Evolutionary conservation across 2,113 vertebrate species (phyloP).

Genomic region (Antidorcas marsupialis): DNA sequence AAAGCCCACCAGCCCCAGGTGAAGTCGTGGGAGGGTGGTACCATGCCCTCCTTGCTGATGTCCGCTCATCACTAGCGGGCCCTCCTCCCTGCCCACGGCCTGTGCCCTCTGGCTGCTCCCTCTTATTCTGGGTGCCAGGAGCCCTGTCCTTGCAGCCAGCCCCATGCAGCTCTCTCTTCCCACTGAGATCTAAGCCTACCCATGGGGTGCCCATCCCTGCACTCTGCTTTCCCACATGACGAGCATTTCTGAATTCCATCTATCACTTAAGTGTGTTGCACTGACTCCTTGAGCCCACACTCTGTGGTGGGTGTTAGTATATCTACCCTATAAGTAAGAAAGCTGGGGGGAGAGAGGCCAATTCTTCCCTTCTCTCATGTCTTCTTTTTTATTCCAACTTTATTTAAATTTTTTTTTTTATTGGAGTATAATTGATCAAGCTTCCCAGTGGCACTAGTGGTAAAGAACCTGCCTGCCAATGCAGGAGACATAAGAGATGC

Average conservation of each 20-base stretch:
- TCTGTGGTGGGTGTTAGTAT: neutral
- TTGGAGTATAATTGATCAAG: neutral
- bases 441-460: neutral
- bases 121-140: neutral
- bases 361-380: neutral
- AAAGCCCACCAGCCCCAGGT: neutral
- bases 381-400: neutral
- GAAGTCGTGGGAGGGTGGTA: neutral
- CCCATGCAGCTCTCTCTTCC: fast-evolving
- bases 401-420: neutral
- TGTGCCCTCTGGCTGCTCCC: too few species aligned
- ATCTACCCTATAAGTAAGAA: neutral
- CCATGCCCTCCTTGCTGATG: neutral
- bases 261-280: neutral
- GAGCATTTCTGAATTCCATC: neutral
- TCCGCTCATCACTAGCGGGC: neutral
- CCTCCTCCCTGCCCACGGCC: neutral
- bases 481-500: neutral
- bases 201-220: fast-evolving
- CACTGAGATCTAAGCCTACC: neutral
- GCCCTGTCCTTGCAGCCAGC: neutral
- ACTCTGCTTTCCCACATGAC: neutral
- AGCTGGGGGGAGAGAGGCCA: neutral
- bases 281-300: neutral
- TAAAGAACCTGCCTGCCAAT: neutral